These are phyloP conservation scores for Apocrypta bakeri DNA, from an alignment of 1,140 invertebrate genomes.

Conservation along the genomic window DNA sequence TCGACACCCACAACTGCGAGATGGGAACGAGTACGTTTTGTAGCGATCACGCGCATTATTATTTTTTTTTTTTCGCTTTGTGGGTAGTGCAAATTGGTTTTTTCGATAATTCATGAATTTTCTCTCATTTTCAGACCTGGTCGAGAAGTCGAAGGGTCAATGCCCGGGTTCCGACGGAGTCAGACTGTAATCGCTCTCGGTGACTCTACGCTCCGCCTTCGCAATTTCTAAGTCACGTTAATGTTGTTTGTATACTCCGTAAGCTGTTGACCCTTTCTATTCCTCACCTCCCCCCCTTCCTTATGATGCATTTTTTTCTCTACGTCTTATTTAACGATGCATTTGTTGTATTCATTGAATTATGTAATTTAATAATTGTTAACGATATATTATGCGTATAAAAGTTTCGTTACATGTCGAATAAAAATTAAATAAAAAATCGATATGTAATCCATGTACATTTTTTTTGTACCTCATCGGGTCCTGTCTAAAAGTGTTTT, in stretches of 20 bases:
- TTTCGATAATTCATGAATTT: not conserved
- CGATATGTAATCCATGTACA: too few relatives aligned
- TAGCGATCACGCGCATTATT: slow-evolving; percentile 39
- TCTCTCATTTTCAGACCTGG: slow-evolving; percentile 60
- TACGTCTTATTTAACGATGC: not conserved
- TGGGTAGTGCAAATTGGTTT: too few relatives aligned
- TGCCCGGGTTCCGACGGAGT: slow-evolving; percentile 64
- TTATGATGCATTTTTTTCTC: not conserved
- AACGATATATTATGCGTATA: too few relatives aligned
- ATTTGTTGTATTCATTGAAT: not conserved
- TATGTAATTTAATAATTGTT: too few relatives aligned
- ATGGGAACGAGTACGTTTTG: slow-evolving; percentile 65
- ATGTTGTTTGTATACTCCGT: not conserved
- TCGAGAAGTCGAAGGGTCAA: slow-evolving; percentile 64
- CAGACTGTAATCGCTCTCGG: slow-evolving; percentile 56
- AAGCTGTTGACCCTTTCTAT: not conserved
- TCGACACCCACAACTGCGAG: slow-evolving; percentile 68
- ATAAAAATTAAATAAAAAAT: too few relatives aligned
- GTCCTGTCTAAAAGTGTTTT: too few relatives aligned
- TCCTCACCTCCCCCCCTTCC: too few relatives aligned
- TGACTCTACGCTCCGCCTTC: not conserved
- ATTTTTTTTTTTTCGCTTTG: slow-evolving; percentile 20
- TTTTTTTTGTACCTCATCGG: too few relatives aligned
- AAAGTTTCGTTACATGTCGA: too few relatives aligned
- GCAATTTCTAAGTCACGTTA: slow-evolving; percentile 13